Evolutionary conservation across 2,888 invertebrate species (phyloP), one percentile per base, ranked within the genome.

Genomic region (Calliphora vomitoria): DNA sequence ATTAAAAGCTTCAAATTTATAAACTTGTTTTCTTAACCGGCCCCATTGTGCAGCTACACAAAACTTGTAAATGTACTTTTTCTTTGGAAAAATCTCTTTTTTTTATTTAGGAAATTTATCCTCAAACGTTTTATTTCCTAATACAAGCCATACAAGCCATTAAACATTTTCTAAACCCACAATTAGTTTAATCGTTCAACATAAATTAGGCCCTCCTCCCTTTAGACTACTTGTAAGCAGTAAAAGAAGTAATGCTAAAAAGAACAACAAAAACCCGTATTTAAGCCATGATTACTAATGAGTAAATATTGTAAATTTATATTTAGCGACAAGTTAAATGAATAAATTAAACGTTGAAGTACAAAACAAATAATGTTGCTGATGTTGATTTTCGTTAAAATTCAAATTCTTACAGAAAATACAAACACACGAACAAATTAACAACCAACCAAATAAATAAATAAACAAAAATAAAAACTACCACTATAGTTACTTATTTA

Each of bases 281-380:
- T 85, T 74, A 66, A 79, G 44, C 41, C 68, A 53, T 53, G 68
- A 80, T 68, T 75, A 80, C 80, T 62, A 69, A 85, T 75, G 69
- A 80, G 66, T 64, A 75, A 62, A 80, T 69, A 79, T 58, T 66
- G 25, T 38, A 68, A 68, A 50, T 62, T 18, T 76, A 76, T 66
- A 55, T 72, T 78, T 55, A 41, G 53, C 55, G 64, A 66, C 38
- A 66, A 64, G 38, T 41, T 25, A 55, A 76, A 66, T 53, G 76
- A 76, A 66, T 76, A 66, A 53, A 76, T 76, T 76, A 66, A 64
- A 55, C 8, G 55, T 66, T 64, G n/a, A 66, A 31, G n/a, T 25
- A n/a, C 41, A 66, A 41, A 78, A 55, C 41, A 55, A 78, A 41
- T n/a, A 55, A 53, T 64, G 53, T 1, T 38, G 62, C 50, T 64